Conservation (phyloP, 2,888 invertebrate species). For the Zygogramma bicolorata region DNA sequence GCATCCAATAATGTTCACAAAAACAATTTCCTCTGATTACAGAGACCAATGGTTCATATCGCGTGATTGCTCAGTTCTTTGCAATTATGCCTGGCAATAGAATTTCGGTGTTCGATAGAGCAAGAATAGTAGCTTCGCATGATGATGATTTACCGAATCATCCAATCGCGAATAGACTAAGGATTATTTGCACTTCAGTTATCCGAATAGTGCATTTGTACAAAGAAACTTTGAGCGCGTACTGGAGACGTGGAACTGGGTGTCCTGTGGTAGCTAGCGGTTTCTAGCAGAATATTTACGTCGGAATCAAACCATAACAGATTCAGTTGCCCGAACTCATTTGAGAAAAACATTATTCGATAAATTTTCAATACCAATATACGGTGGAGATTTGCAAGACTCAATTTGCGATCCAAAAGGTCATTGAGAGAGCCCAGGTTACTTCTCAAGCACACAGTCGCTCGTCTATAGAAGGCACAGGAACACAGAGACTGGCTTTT, state of each 20-base stretch:
- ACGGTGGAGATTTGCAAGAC: not conserved
- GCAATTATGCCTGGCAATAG: slow-evolving; percentile 20
- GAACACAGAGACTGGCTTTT: not conserved
- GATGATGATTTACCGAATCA: slow-evolving; percentile 19
- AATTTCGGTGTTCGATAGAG: slow-evolving; percentile 20
- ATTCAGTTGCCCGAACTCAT: too few relatives aligned
- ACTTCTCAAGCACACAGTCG: not conserved
- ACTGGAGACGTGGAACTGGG: slow-evolving; percentile 15
- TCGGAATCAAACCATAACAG: too few relatives aligned
- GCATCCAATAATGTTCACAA: slow-evolving; percentile 15
- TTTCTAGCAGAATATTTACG: too few relatives aligned
- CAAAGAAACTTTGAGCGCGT: slow-evolving; percentile 7
- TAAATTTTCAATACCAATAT: not conserved
- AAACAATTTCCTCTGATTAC: not conserved
- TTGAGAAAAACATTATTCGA: not conserved
- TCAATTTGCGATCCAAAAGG: not conserved
- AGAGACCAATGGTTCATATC: slow-evolving; percentile 7
- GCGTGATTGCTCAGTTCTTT: slow-evolving; percentile 7
- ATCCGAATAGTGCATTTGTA: slow-evolving; percentile 8
- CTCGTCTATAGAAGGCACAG: not conserved
- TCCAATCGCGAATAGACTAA: slow-evolving; percentile 17
- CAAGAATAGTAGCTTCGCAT: slow-evolving; percentile 27
- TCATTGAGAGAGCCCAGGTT: not conserved
- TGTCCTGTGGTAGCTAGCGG: not conserved
- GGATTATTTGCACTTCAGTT: slow-evolving; percentile 12